These are phyloP conservation scores for Mactromeris polynyma DNA, from an alignment of 2,888 invertebrate genomes.

Conservation along the genomic window DNA sequence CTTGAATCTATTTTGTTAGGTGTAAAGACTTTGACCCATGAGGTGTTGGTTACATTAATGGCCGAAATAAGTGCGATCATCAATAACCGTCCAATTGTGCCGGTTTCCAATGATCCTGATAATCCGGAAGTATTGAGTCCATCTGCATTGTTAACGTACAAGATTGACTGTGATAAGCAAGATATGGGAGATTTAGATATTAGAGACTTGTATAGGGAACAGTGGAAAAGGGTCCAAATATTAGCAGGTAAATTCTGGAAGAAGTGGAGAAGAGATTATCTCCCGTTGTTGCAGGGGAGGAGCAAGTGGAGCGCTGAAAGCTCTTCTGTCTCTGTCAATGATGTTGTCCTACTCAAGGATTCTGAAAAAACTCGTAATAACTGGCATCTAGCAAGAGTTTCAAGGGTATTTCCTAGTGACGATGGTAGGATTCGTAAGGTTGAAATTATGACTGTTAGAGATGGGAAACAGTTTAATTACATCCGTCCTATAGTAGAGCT, in stretches of 20 bases:
- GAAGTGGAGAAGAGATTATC: slow-evolving; percentile 44
- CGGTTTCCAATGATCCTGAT: too few species aligned
- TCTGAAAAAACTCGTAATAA: slow-evolving; percentile 12
- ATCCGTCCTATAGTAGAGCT: slow-evolving; percentile 35
- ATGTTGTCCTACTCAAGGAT: slow-evolving; percentile 52
- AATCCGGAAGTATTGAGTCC: too few species aligned
- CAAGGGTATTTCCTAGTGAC: slow-evolving; percentile 22
- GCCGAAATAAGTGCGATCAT: too few species aligned
- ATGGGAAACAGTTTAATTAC: slow-evolving; percentile 3
- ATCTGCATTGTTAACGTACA: too few species aligned
- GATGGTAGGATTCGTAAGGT: slow-evolving; percentile 43
- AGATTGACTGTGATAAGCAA: too few species aligned
- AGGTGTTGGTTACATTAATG: too few species aligned
- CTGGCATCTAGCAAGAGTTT: slow-evolving; percentile 52
- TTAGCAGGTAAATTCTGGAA: slow-evolving; percentile 53
- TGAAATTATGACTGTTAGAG: slow-evolving; percentile 25
- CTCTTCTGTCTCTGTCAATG: not conserved
- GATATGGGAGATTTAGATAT: too few species aligned
- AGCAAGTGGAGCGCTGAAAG: slow-evolving; percentile 6
- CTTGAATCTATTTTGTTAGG: too few species aligned
- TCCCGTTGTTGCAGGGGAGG: slow-evolving; percentile 25
- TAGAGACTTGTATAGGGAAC: slow-evolving; percentile 48
- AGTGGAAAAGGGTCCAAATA: slow-evolving; percentile 60
- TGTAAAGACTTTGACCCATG: too few species aligned
- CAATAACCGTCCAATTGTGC: too few species aligned